Evolutionary conservation across 2,797 vertebrate species (phyloP), one percentile per base, ranked within the genome.

Genomic region (Antennarius maculatus): DNA sequence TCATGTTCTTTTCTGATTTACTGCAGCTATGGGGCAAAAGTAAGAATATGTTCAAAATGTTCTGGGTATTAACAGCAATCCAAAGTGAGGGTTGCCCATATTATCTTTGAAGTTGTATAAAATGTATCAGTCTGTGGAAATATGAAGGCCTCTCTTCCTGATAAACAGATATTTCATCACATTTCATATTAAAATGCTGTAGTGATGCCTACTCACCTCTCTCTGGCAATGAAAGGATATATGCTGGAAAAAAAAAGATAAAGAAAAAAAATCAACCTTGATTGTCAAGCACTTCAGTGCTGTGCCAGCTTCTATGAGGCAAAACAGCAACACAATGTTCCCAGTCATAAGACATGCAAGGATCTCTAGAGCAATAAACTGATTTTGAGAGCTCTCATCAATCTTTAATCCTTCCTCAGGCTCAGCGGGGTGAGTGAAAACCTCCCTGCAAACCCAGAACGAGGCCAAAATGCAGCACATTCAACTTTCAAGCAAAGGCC

Each of bases 361-460:
- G 83, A 91, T 88, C 90, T 92, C 87, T 85, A 70, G 88, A 90
- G 92, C 91, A 90, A 90, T 90, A 88, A 90, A 90, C 87, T 84
- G 86, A 88, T 83, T 90, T 87, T 89, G 88, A 93, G 90, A 85
- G 91, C 83, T 67, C 81, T 91, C 88, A 91, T 91, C 90, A 92
- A 92, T 91, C 84, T 90, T 91, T 90, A 90, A 92, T 92, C 80
- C 80, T 77, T 91, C 90, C 87, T 86, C 64, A 4, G 87, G 87
- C 87, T 87, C 79, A 2, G 51, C 51, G 56, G 86, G 83, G 85
- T 48, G 81, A 87, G 87, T 87, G 87, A 88, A 89, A 89, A 74
- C 66, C 81, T 77, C 63, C 62, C 78, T 70, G 69, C 77, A 80
- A 89, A 89, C 85, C 66, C 81, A 83, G 82, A 86, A 80, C 39